Conservation (phyloP, 2,888 invertebrate genomes). For the Blera fallax region DNA sequence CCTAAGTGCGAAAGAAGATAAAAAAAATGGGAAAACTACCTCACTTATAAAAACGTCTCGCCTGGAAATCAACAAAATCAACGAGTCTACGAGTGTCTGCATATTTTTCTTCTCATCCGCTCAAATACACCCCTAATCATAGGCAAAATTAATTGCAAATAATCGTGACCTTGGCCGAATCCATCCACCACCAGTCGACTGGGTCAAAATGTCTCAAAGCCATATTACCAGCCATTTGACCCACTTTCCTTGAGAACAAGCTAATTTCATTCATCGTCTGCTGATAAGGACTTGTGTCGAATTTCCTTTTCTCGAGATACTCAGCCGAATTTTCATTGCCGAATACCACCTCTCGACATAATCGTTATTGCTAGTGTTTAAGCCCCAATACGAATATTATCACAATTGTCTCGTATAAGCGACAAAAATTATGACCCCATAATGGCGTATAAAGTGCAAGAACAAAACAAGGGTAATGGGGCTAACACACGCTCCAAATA, state of each 20-base stretch:
- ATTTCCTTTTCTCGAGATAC: constrained; percentile 10
- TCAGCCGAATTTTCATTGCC: constrained; percentile 21
- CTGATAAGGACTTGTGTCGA: constrained; percentile 53
- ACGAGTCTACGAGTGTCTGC: too few species aligned
- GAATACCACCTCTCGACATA: constrained; percentile 16
- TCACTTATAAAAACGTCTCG: too few species aligned
- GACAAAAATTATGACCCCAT: constrained; percentile 62
- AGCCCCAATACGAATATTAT: constrained; percentile 68
- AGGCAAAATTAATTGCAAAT: constrained; percentile 6
- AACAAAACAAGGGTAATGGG: constrained; percentile 63
- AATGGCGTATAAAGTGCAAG: constrained; percentile 64
- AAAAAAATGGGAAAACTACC: too few species aligned
- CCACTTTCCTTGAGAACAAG: constrained; percentile 16
- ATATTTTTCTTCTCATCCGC: too few species aligned
- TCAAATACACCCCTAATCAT: background rate
- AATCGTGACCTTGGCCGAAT: constrained; percentile 39
- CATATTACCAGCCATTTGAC: constrained; percentile 33
- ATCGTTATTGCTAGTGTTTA: constrained; percentile 66
- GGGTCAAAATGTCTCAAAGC: constrained; percentile 35
- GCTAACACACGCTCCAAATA: constrained; percentile 35
- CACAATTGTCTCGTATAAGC: constrained; percentile 71
- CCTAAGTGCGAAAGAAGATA: too few species aligned
- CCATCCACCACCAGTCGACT: constrained; percentile 16
- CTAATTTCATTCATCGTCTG: constrained; percentile 55
- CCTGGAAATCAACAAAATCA: too few species aligned